Evolutionary conservation across 2,888 invertebrate genomes (phyloP), one percentile per base, ranked within the genome.

Genomic region (Luperina testacea): DNA sequence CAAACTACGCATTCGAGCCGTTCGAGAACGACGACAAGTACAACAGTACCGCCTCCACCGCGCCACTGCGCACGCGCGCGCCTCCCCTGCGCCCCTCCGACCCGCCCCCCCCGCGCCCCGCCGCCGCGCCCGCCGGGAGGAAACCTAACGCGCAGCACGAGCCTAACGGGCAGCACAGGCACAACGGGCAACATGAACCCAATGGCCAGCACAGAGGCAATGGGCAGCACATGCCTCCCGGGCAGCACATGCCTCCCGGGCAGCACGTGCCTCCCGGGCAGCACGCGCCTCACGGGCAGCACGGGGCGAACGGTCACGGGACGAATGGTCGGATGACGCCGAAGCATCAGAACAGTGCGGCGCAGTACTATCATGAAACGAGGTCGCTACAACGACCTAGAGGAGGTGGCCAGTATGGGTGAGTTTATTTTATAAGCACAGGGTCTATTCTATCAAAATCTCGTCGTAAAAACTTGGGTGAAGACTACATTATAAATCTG

Each of bases 1-100:
- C 98, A 0, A 99, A 99, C 95, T 99, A 99, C 95, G 99, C 98
- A 0, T 99, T 99, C 94, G 99, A 99, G 91, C 98, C 98, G 0
- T 98, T 98, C 93, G 99, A 98, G 90, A 98, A 98, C 80, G 98
- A 98, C 89, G 98, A 98, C 92, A 98, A 98, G 90, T 96, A 94
- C 91, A 94, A 94, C 89, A 94, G 93, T 57, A 93, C 94, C 6
- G 81, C 94, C 0, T 93, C 95, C 9, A 94, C 94, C 0, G 92
- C 93, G 6, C 92, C 93, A 0, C 81, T 91, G 5, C 86, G 91
- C 0, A 75, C 88, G 69, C 78, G 90, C 72, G 85, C 27, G 64
- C 83, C 72, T 89, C 89, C 79, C 61, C 72, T 76, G 7, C 84
- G 92, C 17, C 92, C 96, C 85, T 87, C 94, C 67, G 90, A 94